Percentiles rank a stretch among this genome's conserved stretches.
phyloP scores from a whole-genome alignment of 2,797 vertebrate genomes.

The Coilia nasus region DNA sequence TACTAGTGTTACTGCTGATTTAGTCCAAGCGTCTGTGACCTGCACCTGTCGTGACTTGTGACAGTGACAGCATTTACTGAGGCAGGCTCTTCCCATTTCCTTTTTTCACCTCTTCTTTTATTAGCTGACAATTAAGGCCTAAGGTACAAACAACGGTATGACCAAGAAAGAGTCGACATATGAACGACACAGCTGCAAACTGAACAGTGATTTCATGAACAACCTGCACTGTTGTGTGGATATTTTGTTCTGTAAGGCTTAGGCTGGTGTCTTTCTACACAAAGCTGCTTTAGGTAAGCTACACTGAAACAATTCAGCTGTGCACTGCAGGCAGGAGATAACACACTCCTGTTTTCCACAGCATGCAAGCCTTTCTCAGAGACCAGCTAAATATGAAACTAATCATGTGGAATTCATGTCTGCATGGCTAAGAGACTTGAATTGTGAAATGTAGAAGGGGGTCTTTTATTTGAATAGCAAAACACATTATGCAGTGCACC shows the following conservation, averaged over 20 bases:
- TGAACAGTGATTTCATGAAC: background rate
- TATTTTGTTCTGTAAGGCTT: background rate
- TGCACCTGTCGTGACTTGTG: too few relatives aligned
- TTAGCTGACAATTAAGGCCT: background rate
- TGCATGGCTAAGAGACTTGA: slow-evolving; percentile 37
- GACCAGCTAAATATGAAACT: slow-evolving; percentile 40
- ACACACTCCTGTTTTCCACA: slow-evolving; percentile 65
- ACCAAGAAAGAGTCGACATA: background rate
- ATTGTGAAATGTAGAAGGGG: background rate
- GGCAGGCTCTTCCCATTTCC: too few relatives aligned
- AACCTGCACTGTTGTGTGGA: background rate
- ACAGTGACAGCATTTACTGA: too few relatives aligned
- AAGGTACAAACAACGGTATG: background rate
- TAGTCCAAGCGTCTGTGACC: too few relatives aligned
- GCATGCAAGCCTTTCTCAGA: slow-evolving; percentile 29
- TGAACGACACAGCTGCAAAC: background rate
- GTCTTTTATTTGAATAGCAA: slow-evolving; percentile 12
- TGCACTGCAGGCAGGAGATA: slow-evolving; percentile 69
- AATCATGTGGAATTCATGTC: slow-evolving; percentile 35
- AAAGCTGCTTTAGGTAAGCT: slow-evolving; percentile 68
- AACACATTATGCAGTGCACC: background rate
- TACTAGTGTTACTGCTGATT: too few relatives aligned
- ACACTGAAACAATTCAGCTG: slow-evolving; percentile 69
- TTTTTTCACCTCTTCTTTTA: background rate
- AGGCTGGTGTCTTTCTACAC: slow-evolving; percentile 62